Conservation (phyloP, 2,797 vertebrate genomes). For the Syndactyla subalaris region DNA sequence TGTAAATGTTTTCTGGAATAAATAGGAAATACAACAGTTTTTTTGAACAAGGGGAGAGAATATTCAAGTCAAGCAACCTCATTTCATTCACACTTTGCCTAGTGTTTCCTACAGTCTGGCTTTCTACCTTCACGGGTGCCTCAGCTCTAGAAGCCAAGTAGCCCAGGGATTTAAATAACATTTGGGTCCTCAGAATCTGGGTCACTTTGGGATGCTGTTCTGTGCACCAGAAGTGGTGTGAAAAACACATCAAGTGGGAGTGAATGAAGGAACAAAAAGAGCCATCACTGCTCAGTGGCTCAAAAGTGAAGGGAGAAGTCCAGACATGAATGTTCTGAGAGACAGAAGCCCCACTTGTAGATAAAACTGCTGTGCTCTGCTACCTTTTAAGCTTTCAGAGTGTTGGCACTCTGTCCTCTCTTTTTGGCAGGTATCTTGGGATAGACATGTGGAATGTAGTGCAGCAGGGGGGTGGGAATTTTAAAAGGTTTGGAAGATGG, state of each 20-base stretch:
- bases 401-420: background rate
- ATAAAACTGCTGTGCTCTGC: background rate
- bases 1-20: background rate
- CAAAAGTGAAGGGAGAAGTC: background rate
- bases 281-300: background rate
- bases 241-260: background rate
- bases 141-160: background rate
- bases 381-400: background rate
- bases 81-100: background rate
- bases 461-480: background rate
- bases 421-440: conserved; percentile 20
- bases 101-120: background rate
- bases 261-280: background rate
- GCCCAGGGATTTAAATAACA: background rate
- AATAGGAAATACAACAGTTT: background rate
- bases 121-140: background rate
- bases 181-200: background rate
- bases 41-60: background rate
- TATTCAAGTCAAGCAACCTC: background rate
- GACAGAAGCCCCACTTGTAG: background rate
- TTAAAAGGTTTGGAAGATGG: background rate
- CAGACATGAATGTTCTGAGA: background rate
- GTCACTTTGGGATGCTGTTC: background rate
- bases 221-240: background rate
- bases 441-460: background rate